These are phyloP conservation scores for Aethina tumida DNA, from an alignment of 1,140 invertebrate species.

Conservation along the genomic window DNA sequence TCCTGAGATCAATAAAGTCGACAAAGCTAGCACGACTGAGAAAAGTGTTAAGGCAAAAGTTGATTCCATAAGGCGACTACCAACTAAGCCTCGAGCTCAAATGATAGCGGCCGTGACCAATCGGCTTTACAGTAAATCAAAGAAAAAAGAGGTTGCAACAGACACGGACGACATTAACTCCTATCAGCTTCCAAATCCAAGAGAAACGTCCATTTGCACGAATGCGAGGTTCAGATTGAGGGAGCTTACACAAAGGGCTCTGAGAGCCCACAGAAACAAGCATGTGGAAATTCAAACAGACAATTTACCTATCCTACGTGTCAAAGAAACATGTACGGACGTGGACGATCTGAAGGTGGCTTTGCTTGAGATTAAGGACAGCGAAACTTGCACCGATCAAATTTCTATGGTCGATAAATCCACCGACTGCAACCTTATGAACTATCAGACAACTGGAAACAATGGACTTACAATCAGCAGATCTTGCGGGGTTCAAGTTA, in stretches of 20 bases:
- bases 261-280: constrained; percentile 44
- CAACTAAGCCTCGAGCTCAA: constrained; percentile 40
- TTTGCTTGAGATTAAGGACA: constrained; percentile 27
- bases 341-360: constrained; percentile 41
- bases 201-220: constrained; percentile 43
- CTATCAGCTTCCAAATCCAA: constrained; percentile 35
- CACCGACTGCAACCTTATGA: constrained; percentile 36
- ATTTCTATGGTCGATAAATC: constrained; percentile 28
- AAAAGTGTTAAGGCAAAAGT: constrained; percentile 20
- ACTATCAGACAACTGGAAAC: constrained; percentile 20
- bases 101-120: constrained; percentile 60
- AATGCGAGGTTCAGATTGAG: constrained; percentile 44
- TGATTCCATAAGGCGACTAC: constrained; percentile 18
- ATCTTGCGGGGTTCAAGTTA: constrained; percentile 35
- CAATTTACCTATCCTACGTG: constrained; percentile 37
- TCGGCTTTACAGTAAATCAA: constrained; percentile 50
- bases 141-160: constrained; percentile 44
- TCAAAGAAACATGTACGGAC: constrained; percentile 47
- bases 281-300: constrained; percentile 51
- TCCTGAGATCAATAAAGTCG: constrained; percentile 4
- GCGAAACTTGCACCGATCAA: constrained; percentile 22
- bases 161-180: constrained; percentile 35
- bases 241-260: constrained; percentile 44
- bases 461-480: constrained; percentile 30
- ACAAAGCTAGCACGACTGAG: constrained; percentile 13